Conservation (phyloP, 2,797 vertebrate genomes). For the Varecia variegata region DNA sequence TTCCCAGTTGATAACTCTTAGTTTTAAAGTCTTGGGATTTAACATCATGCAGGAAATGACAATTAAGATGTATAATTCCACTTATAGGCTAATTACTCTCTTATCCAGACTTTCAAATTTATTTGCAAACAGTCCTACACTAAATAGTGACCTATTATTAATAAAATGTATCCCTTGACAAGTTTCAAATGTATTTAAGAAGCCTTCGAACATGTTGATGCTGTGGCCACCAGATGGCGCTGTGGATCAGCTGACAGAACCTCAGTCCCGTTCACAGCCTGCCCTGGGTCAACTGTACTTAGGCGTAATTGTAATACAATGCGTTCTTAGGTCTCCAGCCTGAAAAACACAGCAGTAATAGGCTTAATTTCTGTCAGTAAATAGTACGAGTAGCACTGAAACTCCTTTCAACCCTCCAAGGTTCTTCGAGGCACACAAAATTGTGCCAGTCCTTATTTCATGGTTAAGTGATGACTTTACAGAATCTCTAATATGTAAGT, state of each 20-base stretch:
- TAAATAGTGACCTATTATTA: background rate
- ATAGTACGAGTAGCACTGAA: background rate
- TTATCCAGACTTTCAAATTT: background rate
- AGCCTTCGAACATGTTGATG: background rate
- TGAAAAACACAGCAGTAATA: background rate
- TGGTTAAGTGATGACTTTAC: background rate
- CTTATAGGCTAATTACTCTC: background rate
- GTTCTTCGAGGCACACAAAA: background rate
- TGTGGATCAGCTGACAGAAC: background rate
- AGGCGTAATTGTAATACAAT: background rate
- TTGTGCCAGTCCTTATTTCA: background rate
- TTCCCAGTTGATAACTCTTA: background rate
- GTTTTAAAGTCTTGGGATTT: slow-evolving; percentile 7
- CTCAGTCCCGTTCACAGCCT: background rate
- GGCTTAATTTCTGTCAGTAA: background rate
- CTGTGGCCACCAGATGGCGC: slow-evolving; percentile 62
- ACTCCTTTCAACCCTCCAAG: background rate
- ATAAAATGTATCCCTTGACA: background rate
- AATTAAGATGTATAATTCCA: background rate
- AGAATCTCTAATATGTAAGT: background rate
- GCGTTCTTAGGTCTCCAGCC: background rate
- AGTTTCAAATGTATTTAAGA: background rate
- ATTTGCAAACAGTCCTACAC: background rate
- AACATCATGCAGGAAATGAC: background rate
- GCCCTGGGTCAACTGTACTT: background rate